Evolutionary conservation across 1,140 invertebrate species (phyloP).

Genomic region (Hylaeus anthracinus): DNA sequence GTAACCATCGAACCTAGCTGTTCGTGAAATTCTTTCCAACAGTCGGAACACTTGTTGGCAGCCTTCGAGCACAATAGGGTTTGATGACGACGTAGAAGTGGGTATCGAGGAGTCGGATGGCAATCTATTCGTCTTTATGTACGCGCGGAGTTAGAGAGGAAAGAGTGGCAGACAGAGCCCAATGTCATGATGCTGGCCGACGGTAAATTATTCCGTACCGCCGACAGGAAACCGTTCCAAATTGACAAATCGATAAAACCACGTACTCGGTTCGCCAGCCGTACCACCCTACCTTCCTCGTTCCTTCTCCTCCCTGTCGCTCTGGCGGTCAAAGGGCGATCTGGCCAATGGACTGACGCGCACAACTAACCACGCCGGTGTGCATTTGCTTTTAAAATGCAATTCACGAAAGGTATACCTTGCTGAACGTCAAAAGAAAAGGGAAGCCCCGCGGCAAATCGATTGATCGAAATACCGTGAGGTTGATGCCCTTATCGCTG

Average conservation of each 20-base stretch:
- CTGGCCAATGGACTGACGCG: neutral
- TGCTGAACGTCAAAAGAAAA: neutral
- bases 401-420: neutral
- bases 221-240: conserved; percentile 44
- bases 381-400: conserved; percentile 13
- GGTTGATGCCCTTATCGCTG: too few relatives aligned
- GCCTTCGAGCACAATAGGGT: neutral
- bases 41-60: neutral
- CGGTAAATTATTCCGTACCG: conserved; percentile 47
- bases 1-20: too few relatives aligned
- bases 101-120: neutral
- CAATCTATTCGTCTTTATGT: neutral
- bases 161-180: neutral
- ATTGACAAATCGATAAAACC: conserved; percentile 56
- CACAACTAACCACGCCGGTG: neutral
- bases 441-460: neutral
- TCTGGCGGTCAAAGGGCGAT: conserved; percentile 1
- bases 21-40: too few relatives aligned
- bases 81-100: neutral
- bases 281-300: neutral
- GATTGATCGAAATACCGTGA: too few relatives aligned
- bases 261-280: conserved; percentile 8
- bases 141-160: neutral
- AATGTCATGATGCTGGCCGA: conserved; percentile 5
- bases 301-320: neutral